Evolutionary conservation across 2,888 invertebrate genomes (phyloP), one percentile per base, ranked within the genome.

Genomic region (Crioceris asparagi): DNA sequence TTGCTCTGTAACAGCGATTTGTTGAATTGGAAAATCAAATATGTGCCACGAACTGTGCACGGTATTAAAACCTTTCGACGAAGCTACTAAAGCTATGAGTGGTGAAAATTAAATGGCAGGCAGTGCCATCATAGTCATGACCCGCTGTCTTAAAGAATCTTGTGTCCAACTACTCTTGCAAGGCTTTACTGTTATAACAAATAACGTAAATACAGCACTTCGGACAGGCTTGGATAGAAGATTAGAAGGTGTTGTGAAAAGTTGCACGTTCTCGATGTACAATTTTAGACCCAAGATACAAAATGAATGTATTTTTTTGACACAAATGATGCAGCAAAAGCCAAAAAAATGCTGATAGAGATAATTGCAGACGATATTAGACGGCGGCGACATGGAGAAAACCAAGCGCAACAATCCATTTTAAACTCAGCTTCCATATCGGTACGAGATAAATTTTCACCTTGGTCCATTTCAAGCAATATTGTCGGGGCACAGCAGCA

Each of bases 11-110:
- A 5, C n/a, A 35, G 10, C 17, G 41, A 17, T 40, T 44, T 31
- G 17, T 36, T 3, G 34, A 40, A 26, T 32, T 52, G 25, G 43
- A 44, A 14, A 40, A 50, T 6, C 15, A 39, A 18, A 35, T 53
- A 4, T 23, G n/a, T 39, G 42, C 29, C 39, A 32, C 17, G 36
- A 49, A 30, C 6, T 48, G 2, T 16, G 21, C 2, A 39, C 38
- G 26, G 31, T 51, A 29, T 39, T 51, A 32, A 36, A 44, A 35
- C 51, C 50, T 6, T 34, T 49, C 18, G 50, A 49, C 40, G 35
- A 17, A 21, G 31, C 47, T 2, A 47, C 48, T 17, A 44, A 43
- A 26, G 17, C 35, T 16, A 41, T 46, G 23, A 48, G 47, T 29
- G 48, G 40, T 6, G 44, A 50, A 45, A 45, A 47, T 15, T 48